Evolutionary conservation across 2,113 vertebrate species (phyloP).

Genomic region (Hydrolagus affinis): DNA sequence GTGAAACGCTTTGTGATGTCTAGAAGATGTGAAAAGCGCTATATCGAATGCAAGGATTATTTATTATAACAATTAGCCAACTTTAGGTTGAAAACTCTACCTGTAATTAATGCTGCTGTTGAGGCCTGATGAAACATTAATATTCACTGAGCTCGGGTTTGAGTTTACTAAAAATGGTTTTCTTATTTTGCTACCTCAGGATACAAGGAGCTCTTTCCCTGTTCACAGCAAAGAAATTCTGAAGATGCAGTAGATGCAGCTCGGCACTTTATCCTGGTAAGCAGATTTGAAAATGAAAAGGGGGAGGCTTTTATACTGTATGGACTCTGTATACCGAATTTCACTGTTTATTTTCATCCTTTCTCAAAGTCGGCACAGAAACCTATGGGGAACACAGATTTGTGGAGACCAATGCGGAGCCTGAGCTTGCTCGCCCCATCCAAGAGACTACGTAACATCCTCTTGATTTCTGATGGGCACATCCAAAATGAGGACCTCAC

Average conservation of each 20-base stretch:
- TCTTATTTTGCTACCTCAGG: slow-evolving; percentile 41
- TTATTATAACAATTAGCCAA: no score
- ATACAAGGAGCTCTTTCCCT: slow-evolving; percentile 61
- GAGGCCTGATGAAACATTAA: neutral
- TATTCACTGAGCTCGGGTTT: neutral
- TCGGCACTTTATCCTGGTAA: slow-evolving; percentile 60
- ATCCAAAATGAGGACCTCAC: slow-evolving; percentile 63
- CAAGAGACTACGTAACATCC: slow-evolving; percentile 57
- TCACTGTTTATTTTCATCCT: neutral
- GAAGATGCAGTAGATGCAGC: slow-evolving; percentile 34
- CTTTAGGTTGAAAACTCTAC: no score
- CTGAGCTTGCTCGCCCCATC: slow-evolving; percentile 65
- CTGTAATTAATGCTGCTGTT: no score
- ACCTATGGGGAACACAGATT: slow-evolving; percentile 70
- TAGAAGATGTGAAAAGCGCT: no score
- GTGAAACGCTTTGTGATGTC: no score
- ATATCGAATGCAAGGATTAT: no score
- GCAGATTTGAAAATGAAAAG: slow-evolving; percentile 30
- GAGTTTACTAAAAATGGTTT: neutral
- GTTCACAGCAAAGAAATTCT: slow-evolving; percentile 40
- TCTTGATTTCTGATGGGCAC: slow-evolving; percentile 77
- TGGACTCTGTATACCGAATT: no score
- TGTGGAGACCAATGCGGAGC: slow-evolving; percentile 67
- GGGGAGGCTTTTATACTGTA: no score
- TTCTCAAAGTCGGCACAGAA: slow-evolving; percentile 49